phyloP scores from a whole-genome alignment of 2,113 vertebrate species.

The Rhinogobius similis region DNA sequence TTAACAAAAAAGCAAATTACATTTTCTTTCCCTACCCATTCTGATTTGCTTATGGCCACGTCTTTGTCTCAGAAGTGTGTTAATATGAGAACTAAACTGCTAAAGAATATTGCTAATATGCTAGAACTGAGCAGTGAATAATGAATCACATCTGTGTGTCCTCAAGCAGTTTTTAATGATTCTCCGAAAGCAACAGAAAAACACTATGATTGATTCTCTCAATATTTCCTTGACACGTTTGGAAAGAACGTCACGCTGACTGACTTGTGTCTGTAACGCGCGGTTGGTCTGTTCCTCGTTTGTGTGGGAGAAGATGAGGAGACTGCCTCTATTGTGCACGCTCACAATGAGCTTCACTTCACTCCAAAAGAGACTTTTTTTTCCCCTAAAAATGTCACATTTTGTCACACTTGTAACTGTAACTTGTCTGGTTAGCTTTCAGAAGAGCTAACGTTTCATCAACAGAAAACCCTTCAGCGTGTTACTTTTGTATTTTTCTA shows the following conservation, averaged over 20 bases:
- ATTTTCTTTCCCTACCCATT: too few relatives aligned
- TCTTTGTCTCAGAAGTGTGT: neutral
- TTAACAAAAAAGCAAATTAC: too few relatives aligned
- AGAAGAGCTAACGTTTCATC: too few relatives aligned
- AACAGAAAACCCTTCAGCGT: too few relatives aligned
- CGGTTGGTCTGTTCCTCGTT: conserved; percentile 3
- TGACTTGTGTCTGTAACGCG: neutral
- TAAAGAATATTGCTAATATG: neutral
- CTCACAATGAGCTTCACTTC: conserved; percentile 6
- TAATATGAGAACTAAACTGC: neutral
- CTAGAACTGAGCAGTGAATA: neutral
- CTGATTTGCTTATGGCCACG: neutral
- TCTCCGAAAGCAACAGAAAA: neutral
- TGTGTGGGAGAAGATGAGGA: neutral
- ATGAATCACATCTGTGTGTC: neutral
- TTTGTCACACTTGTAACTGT: neutral
- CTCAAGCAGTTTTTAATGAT: neutral
- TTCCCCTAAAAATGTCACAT: neutral
- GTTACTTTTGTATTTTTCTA: too few relatives aligned
- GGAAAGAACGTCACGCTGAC: neutral
- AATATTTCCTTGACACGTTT: neutral
- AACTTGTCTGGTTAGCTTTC: too few relatives aligned
- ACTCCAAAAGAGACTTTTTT: conserved; percentile 10
- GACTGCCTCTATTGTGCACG: conserved; percentile 5
- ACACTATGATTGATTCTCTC: conserved; percentile 4